phyloP scores from a whole-genome alignment of 2,888 invertebrate genomes.

The Oscheius onirici region DNA sequence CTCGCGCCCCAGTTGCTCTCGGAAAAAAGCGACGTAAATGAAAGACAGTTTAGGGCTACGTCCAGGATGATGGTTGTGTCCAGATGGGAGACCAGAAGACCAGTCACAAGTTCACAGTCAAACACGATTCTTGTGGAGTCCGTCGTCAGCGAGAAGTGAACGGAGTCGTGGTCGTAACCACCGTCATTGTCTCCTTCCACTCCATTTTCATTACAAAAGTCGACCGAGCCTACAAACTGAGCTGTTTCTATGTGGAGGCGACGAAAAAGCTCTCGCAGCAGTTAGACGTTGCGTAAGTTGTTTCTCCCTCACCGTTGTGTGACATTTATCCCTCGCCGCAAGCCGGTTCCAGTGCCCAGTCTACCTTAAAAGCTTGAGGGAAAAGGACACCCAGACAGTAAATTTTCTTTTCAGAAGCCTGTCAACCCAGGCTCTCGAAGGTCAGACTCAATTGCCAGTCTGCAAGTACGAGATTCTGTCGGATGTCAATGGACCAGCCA shows the following conservation, averaged over 20 bases:
- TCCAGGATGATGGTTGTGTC: constrained; percentile 46
- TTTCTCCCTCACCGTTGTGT: constrained; percentile 7
- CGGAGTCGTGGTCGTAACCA: constrained; percentile 66
- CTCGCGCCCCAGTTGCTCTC: not conserved
- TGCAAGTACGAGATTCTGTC: constrained; percentile 69
- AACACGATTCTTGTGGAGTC: constrained; percentile 68
- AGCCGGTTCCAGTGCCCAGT: not conserved
- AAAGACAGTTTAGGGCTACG: constrained; percentile 43
- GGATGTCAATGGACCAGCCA: constrained; percentile 59
- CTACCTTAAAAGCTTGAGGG: not conserved
- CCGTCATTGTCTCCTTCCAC: constrained; percentile 68
- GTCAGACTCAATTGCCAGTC: constrained; percentile 61
- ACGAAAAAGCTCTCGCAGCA: constrained; percentile 63
- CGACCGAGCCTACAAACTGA: constrained; percentile 67
- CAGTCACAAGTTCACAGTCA: constrained; percentile 58
- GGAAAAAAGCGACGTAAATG: not conserved
- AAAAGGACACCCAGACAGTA: not conserved
- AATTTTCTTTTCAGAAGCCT: constrained; percentile 49
- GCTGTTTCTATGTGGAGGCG: constrained; percentile 69
- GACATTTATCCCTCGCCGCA: constrained; percentile 23
- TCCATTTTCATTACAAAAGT: constrained; percentile 70
- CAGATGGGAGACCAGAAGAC: constrained; percentile 48
- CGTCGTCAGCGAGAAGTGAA: constrained; percentile 65
- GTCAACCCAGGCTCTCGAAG: constrained; percentile 59
- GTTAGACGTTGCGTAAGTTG: constrained; percentile 62